Base-by-base conservation (phyloP, 1,140 invertebrate species). In the Hypsibius dujardini region DNA sequence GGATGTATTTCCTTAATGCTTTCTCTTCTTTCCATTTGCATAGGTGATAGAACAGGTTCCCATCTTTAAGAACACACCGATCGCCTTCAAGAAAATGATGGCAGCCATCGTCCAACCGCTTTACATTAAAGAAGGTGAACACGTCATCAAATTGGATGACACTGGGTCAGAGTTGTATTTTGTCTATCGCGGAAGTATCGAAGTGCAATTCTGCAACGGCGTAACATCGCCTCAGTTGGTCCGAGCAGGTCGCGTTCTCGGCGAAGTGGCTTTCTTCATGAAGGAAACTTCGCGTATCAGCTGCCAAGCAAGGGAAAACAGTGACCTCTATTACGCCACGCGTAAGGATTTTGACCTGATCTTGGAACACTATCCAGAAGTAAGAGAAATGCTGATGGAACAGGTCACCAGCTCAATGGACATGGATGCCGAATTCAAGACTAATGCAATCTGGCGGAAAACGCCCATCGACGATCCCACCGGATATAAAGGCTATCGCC, bases 81-180 rank as follows among this genome's bases (percentile, higher is more conserved):
- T 47, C 40, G 1, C 28, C 12, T 73, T 73, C 59, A n/a, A 40
- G 47, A 73, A 73, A 59, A 73, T 73, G 72, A 28, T 73, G 59
- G 62, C 72, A 1, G 40, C 47, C 3, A 69, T 46, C 46, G 72
- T 73, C 46, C n/a, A 73, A 46, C 72, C 72, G 45, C n/a, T 73
- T 46, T 15, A 69, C 28, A 72, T 56, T 67, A 47, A 46, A 46
- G 70, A 73, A 69, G 72, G 62, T 46, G 72, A 73, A 46, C 72
- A 73, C 56, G 47, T 73, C 7, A 47, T 72, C 46, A 2, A 45
- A 14, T 46, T 47, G 46, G 42, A 45, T 59, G 72, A 73, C 60
- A 73, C 70, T 28, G 72, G 72, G 14, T 72, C 12, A 12, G 72
- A 72, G 70, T 70, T 73, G 50, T 73, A 72, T 47, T 73, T 73